phyloP scores from a whole-genome alignment of 2,113 vertebrate species.

The Lepidothrix coronata region DNA sequence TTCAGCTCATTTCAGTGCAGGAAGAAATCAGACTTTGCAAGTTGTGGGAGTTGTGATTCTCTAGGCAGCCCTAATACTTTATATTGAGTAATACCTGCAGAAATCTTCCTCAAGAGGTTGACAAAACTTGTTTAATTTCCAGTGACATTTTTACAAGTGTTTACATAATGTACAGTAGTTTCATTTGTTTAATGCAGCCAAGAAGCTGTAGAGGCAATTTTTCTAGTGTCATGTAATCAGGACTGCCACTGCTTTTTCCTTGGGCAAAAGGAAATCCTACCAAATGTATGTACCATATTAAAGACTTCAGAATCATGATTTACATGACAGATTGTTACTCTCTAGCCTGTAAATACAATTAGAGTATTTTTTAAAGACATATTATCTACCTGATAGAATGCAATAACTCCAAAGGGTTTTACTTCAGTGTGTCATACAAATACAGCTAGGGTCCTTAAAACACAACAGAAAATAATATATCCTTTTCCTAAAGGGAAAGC shows the following conservation, averaged over 20 bases:
- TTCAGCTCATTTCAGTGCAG: not conserved
- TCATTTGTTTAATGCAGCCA: slow-evolving; percentile 40
- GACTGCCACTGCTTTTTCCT: slow-evolving; percentile 4
- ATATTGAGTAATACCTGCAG: slow-evolving; percentile 28
- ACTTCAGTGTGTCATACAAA: not conserved
- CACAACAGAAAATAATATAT: not conserved
- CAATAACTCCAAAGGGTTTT: slow-evolving; percentile 8
- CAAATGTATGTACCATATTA: slow-evolving; percentile 9
- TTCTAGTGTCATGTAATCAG: slow-evolving; percentile 6
- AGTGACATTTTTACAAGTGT: slow-evolving; percentile 58
- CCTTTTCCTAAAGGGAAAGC: not conserved
- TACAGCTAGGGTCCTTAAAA: not conserved
- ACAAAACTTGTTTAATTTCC: slow-evolving; percentile 41
- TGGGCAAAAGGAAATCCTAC: slow-evolving; percentile 1
- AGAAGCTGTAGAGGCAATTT: slow-evolving; percentile 39
- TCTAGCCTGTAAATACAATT: slow-evolving; percentile 15
- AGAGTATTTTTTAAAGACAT: slow-evolving; percentile 29
- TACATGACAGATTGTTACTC: slow-evolving; percentile 18
- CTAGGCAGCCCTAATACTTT: not conserved
- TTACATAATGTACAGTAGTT: slow-evolving; percentile 49
- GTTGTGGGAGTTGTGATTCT: not conserved
- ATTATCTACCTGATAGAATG: not conserved
- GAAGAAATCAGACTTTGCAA: not conserved
- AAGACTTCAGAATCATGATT: slow-evolving; percentile 23
- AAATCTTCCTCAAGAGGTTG: slow-evolving; percentile 18